Evolutionary conservation across 2,888 invertebrate species (phyloP).

Genomic region (Agelastica alni): DNA sequence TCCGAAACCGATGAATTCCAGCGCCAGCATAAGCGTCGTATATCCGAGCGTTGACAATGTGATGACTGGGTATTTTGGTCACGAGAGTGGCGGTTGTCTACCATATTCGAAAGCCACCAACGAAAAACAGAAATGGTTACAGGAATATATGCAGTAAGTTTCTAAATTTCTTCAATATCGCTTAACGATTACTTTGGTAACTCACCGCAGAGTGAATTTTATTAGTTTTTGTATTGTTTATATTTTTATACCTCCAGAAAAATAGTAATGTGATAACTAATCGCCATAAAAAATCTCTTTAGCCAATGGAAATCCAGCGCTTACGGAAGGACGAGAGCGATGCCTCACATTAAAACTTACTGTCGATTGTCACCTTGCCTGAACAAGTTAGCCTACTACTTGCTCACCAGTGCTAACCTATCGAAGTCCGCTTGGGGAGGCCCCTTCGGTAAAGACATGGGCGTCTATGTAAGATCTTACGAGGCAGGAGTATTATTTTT

Average conservation of each 20-base stretch:
- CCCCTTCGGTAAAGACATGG: conserved; percentile 58
- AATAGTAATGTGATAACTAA: neutral
- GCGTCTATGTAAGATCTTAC: conserved; percentile 75
- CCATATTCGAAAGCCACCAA: conserved; percentile 76
- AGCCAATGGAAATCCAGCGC: conserved; percentile 84
- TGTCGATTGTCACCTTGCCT: conserved; percentile 72
- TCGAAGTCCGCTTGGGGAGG: conserved; percentile 98
- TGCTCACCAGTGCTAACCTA: conserved; percentile 91
- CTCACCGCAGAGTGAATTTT: no score
- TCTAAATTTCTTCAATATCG: no score
- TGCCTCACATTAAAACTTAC: conserved; percentile 96
- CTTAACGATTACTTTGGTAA: no score
- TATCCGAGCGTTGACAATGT: conserved; percentile 87
- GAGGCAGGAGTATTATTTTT: conserved; percentile 90
- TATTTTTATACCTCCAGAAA: no score
- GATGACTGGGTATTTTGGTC: conserved; percentile 79
- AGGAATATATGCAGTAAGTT: conserved; percentile 74
- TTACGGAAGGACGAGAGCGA: conserved; percentile 74
- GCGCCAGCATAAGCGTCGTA: conserved; percentile 63
- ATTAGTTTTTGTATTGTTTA: no score
- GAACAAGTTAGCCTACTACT: conserved; percentile 76
- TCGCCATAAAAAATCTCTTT: conserved; percentile 38
- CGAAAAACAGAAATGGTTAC: conserved; percentile 84
- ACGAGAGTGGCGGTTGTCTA: conserved; percentile 84
- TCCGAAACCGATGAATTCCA: conserved; percentile 60